Evolutionary conservation across 2,888 invertebrate genomes (phyloP), one percentile per base, ranked within the genome.

Genomic region (Tridacna crocea): DNA sequence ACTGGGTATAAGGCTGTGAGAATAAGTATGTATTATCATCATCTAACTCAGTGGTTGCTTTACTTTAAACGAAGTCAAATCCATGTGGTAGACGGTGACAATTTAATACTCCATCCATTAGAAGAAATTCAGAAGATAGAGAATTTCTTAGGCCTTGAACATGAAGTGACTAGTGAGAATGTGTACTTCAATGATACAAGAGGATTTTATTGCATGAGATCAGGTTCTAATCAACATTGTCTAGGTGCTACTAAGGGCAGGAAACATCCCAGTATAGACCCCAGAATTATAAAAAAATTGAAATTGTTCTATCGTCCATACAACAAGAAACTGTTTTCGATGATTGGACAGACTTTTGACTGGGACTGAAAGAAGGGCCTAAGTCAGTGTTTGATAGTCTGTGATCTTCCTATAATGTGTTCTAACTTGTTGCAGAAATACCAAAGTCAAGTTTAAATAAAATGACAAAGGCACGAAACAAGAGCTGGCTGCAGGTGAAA

Each of bases 141-240:
- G 84, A 82, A 85, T 13, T 94, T 94, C 80, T 85, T 94, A n/a
- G 92, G 93, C 0, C 77, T 94, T 47, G 83, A 89, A 27, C 92
- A 91, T 78, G 75, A 83, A 73, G 88, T 94, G 17, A 90, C 90
- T n/a, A 85, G 90, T 48, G 97, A 97, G 94, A 98, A 98, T 95
- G 98, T 99, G 95, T 98, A 98, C 95, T 99, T 98, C 95, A 99
- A 99, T 95, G 97, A 97, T 95, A 98, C 98, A 22, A 98, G 99
- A 95, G 98, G 99, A 82, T 98, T 99, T 95, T 99, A 97, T 95
- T 99, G 99, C 92, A 97, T 98, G 95, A 68, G 93, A 90, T 95
- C 97, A 92, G 87, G 84, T 27, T 80, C 79, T 46, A 77, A 58
- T 27, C 97, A 98, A 94, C 97, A 97, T 93, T 98, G 98, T 94